Evolutionary conservation across 2,888 invertebrate species (phyloP).

Genomic region (Zonitis immaculata): DNA sequence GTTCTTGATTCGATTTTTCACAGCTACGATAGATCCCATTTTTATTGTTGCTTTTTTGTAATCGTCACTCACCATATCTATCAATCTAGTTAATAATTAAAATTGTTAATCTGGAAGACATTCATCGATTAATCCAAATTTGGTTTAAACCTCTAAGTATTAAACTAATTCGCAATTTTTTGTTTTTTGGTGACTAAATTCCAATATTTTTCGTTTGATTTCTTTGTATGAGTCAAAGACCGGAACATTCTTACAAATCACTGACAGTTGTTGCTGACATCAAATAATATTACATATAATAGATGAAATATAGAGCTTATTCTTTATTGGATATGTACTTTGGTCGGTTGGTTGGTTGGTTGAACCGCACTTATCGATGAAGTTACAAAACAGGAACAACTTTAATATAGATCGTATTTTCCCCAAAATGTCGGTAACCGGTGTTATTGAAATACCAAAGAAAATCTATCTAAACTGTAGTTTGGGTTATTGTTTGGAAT

Average conservation of each 20-base stretch:
- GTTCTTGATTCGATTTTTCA: background rate
- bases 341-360: background rate
- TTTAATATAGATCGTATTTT: background rate
- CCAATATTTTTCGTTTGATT: no score
- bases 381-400: background rate
- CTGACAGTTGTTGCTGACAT: conserved; percentile 8
- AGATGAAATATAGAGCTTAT: background rate
- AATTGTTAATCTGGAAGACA: no score
- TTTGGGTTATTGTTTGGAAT: no score
- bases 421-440: background rate
- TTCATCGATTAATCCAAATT: no score
- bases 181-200: no score
- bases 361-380: background rate
- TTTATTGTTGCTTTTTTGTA: background rate
- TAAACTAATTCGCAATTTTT: no score
- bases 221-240: background rate
- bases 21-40: no score
- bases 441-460: no score
- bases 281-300: no score
- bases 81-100: no score
- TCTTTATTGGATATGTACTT: background rate
- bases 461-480: no score
- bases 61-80: background rate
- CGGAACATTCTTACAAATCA: conserved; percentile 1
- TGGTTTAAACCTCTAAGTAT: no score